Percentiles rank a stretch among this genome's conserved stretches.
These are phyloP conservation scores for Diachasma alloeum DNA, from an alignment of 1,140 invertebrate species.

Conservation along the genomic window DNA sequence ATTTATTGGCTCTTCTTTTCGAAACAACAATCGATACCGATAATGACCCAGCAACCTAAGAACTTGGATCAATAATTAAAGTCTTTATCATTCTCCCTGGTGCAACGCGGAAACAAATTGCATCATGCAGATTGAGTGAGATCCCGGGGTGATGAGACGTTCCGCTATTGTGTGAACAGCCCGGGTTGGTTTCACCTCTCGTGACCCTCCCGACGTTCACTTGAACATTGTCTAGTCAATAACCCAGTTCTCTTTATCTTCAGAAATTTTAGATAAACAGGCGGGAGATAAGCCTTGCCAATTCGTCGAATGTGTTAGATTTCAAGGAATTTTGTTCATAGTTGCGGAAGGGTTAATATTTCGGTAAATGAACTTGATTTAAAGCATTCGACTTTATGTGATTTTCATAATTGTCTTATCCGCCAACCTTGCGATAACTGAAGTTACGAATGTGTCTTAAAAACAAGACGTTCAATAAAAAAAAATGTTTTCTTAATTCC, in stretches of 20 bases:
- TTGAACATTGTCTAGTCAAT: background rate
- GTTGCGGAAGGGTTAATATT: no score
- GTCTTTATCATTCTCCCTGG: constrained; percentile 41
- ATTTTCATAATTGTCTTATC: no score
- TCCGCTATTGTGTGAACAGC: background rate
- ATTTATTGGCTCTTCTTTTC: background rate
- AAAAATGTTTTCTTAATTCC: no score
- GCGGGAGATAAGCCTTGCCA: background rate
- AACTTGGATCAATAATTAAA: constrained; percentile 24
- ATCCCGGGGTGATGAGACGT: background rate
- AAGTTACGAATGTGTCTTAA: no score
- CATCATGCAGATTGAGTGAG: constrained; percentile 41
- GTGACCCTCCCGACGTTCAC: background rate
- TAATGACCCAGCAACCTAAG: background rate
- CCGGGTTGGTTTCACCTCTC: background rate
- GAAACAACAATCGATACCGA: background rate
- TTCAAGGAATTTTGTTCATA: no score
- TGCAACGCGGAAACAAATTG: constrained; percentile 59
- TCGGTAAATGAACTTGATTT: no score
- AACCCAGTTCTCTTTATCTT: background rate
- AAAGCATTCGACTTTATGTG: no score
- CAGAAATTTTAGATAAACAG: background rate
- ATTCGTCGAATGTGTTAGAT: no score
- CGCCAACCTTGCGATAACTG: no score
- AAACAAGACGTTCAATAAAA: no score